A percentile compares a stretch with the other conserved stretches of the same genome.
These are phyloP conservation scores for Setophaga petechia DNA, from an alignment of 2,113 vertebrate genomes.

Conservation along the genomic window DNA sequence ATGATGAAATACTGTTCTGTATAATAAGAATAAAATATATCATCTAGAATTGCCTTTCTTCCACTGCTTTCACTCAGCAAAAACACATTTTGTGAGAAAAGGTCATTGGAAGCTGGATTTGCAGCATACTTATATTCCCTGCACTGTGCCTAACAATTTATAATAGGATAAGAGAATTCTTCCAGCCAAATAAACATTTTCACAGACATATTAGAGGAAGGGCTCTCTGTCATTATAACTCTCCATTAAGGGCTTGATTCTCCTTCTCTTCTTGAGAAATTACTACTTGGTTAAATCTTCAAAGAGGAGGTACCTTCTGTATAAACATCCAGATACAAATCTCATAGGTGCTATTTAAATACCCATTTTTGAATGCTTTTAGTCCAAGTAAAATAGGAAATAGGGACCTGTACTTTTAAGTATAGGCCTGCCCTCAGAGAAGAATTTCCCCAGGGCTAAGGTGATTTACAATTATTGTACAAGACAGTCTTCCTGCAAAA, in stretches of 20 bases:
- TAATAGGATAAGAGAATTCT: neutral
- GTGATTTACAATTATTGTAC: neutral
- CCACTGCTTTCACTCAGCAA: neutral
- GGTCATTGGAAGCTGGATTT: slow-evolving; percentile 23
- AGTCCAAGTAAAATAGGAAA: neutral
- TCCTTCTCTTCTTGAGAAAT: neutral
- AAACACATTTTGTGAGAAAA: slow-evolving; percentile 28
- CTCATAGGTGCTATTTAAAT: neutral
- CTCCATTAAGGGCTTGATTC: neutral
- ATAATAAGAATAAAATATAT: slow-evolving; percentile 6
- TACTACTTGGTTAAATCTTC: neutral
- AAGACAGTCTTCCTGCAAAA: neutral
- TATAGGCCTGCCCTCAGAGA: neutral
- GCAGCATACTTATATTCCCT: neutral
- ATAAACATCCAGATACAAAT: neutral
- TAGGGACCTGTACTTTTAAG: neutral
- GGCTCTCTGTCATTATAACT: neutral
- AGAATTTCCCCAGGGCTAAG: neutral
- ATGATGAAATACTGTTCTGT: slow-evolving; percentile 36
- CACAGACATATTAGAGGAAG: neutral
- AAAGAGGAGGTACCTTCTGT: neutral
- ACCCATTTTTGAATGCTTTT: neutral
- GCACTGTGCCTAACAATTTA: neutral
- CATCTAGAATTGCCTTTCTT: neutral
- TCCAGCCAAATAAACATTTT: slow-evolving; percentile 17